Percentiles rank a stretch among this genome's conserved stretches.
Conservation (phyloP, 2,113 vertebrate genomes). For the Scolopax mira region DNA sequence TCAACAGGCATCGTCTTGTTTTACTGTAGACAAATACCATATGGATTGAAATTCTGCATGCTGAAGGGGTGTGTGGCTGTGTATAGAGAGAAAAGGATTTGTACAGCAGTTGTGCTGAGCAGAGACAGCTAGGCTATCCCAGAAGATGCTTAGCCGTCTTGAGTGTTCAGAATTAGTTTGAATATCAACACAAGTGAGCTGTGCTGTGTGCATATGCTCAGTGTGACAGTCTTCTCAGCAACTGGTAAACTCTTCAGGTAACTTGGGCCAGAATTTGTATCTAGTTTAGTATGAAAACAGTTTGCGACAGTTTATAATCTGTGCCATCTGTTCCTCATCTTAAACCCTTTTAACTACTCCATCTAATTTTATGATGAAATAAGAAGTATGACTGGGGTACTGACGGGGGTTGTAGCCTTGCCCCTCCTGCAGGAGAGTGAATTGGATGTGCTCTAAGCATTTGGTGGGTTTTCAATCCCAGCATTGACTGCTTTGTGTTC, state of each 20-base stretch:
- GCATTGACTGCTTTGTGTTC: conserved; percentile 10
- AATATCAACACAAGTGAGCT: neutral
- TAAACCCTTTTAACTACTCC: neutral
- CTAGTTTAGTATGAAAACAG: neutral
- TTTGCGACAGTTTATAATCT: neutral
- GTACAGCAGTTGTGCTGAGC: neutral
- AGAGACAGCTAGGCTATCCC: neutral
- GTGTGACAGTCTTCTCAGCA: neutral
- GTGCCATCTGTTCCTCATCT: conserved; percentile 5
- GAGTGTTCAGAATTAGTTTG: neutral
- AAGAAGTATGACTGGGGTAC: neutral
- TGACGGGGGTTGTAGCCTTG: neutral
- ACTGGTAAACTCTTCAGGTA: neutral
- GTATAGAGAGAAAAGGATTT: neutral
- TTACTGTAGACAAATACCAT: neutral
- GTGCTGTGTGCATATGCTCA: neutral
- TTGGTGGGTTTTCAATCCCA: conserved; percentile 8
- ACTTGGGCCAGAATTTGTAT: neutral
- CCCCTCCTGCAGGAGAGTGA: neutral
- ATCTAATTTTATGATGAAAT: conserved; percentile 23
- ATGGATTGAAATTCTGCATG: neutral
- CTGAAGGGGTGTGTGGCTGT: neutral
- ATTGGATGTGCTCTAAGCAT: neutral
- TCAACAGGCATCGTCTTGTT: neutral
- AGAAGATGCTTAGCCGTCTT: neutral